These are phyloP conservation scores for Chelonoidis abingdonii DNA, from an alignment of 2,113 vertebrate genomes.

Conservation along the genomic window DNA sequence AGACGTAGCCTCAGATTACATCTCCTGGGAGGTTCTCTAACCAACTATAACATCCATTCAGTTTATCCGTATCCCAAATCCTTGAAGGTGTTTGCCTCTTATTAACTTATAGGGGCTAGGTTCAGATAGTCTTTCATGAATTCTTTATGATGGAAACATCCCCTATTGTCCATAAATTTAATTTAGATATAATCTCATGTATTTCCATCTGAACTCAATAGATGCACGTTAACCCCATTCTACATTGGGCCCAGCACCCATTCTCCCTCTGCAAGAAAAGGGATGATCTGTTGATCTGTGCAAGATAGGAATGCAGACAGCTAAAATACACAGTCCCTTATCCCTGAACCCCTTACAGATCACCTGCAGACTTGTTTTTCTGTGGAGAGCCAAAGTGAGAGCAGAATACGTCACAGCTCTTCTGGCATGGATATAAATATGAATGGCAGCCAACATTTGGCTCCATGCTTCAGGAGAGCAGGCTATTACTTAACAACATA, in stretches of 20 bases:
- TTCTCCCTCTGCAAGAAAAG: neutral
- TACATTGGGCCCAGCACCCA: neutral
- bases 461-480: neutral
- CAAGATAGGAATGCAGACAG: neutral
- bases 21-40: neutral
- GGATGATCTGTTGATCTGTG: neutral
- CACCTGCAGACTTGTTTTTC: neutral
- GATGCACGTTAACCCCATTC: neutral
- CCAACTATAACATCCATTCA: neutral
- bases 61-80: neutral
- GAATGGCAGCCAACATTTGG: too few species aligned
- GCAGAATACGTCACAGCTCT: neutral
- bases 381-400: neutral
- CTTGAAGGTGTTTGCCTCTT: neutral
- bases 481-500: neutral
- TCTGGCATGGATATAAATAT: neutral
- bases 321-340: neutral
- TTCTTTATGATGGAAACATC: neutral
- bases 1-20: too few species aligned
- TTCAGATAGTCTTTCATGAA: neutral
- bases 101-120: neutral
- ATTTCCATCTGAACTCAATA: neutral
- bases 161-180: neutral
- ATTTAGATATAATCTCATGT: neutral
- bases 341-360: neutral